These are phyloP conservation scores for Diploscapter pachys DNA, from an alignment of 1,140 invertebrate genomes.

Conservation along the genomic window DNA sequence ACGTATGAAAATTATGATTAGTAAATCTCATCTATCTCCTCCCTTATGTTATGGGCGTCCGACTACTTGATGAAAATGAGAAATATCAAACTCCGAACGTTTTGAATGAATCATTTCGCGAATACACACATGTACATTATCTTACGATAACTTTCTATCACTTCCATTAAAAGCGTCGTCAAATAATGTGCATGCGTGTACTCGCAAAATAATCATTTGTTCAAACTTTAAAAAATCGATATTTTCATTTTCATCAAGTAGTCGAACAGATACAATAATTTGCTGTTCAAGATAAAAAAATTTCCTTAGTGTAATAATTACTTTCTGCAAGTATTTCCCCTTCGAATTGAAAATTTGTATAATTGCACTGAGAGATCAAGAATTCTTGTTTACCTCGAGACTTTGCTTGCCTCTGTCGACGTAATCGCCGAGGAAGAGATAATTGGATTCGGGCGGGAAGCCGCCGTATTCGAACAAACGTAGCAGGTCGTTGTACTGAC, in stretches of 20 bases:
- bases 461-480: slow-evolving; percentile 98
- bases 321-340: neutral
- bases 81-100: no score
- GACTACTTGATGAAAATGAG: no score
- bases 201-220: no score
- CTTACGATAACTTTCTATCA: no score
- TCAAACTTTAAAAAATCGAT: no score
- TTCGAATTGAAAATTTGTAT: neutral
- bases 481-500: slow-evolving; percentile 94
- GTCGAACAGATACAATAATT: neutral
- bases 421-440: slow-evolving; percentile 78
- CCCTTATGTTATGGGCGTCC: no score
- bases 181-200: no score
- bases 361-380: neutral
- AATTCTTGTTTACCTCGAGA: slow-evolving; percentile 56
- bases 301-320: neutral
- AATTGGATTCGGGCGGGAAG: slow-evolving; percentile 99
- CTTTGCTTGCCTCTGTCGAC: slow-evolving; percentile 64
- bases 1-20: no score
- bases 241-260: no score
- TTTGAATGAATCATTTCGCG: no score
- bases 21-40: neutral
- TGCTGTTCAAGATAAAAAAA: neutral
- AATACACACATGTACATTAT: no score
- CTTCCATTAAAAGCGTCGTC: no score